A percentile compares a stretch with the other conserved stretches of the same genome.
Evolutionary conservation across 2,888 invertebrate species (phyloP).

Genomic region (Agapostemon virescens): DNA sequence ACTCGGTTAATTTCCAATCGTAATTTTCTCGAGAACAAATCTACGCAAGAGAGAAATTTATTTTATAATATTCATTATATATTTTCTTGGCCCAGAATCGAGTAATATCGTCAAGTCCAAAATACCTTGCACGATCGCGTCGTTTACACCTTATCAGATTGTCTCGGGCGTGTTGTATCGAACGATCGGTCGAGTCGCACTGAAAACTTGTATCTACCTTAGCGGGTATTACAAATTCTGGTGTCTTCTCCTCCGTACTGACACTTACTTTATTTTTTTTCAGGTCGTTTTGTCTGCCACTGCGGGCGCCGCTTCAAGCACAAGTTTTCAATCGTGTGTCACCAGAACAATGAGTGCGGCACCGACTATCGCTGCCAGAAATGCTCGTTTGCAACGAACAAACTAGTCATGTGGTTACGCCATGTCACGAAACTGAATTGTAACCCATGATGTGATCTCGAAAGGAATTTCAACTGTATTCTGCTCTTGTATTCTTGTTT

Average conservation of each 20-base stretch:
- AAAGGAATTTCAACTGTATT: neutral
- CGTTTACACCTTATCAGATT: too few species aligned
- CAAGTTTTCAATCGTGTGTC: slow-evolving; percentile 72
- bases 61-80: neutral
- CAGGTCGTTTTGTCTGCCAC: slow-evolving; percentile 62
- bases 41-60: neutral
- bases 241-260: slow-evolving; percentile 47
- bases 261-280: slow-evolving; percentile 60
- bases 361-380: slow-evolving; percentile 73
- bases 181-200: neutral
- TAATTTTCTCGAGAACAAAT: neutral
- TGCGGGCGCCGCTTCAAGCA: slow-evolving; percentile 70
- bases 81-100: neutral
- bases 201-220: neutral
- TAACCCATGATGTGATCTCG: too few species aligned
- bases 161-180: neutral
- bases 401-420: slow-evolving; percentile 49
- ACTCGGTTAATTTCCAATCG: neutral
- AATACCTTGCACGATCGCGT: neutral
- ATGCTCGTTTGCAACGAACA: slow-evolving; percentile 73
- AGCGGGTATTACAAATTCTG: neutral
- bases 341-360: slow-evolving; percentile 75
- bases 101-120: neutral
- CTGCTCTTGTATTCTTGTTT: neutral
- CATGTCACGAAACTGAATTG: slow-evolving; percentile 29